phyloP scores from a whole-genome alignment of 2,888 invertebrate genomes.

The Unio delphinus region DNA sequence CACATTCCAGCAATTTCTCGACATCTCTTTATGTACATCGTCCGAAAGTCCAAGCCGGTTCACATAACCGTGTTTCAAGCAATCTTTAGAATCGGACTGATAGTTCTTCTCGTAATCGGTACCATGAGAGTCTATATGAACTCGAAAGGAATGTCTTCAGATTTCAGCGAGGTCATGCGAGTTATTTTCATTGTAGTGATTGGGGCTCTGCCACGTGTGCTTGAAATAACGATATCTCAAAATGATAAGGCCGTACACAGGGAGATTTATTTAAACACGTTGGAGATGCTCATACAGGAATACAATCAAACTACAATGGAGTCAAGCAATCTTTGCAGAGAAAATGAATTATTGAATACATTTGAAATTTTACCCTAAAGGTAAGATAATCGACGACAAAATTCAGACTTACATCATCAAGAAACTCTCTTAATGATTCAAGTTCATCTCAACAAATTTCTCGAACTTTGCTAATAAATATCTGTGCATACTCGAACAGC shows the following conservation, averaged over 20 bases:
- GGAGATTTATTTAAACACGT: constrained; percentile 7
- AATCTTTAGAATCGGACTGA: constrained; percentile 10
- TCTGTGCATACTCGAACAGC: too few relatives aligned
- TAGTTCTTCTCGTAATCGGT: constrained; percentile 1
- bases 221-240: constrained; percentile 18
- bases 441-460: too few relatives aligned
- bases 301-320: too few relatives aligned
- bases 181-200: constrained; percentile 19
- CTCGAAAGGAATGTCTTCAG: constrained; percentile 5
- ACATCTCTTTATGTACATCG: constrained; percentile 10
- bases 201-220: constrained; percentile 18
- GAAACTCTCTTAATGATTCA: too few relatives aligned
- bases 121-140: constrained; percentile 4
- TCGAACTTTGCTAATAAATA: too few relatives aligned
- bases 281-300: too few relatives aligned
- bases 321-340: too few relatives aligned
- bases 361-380: too few relatives aligned
- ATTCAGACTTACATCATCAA: too few relatives aligned
- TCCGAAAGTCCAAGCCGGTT: constrained; percentile 10
- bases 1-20: constrained; percentile 11
- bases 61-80: constrained; percentile 12
- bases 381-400: too few relatives aligned
- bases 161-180: constrained; percentile 21
- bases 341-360: too few relatives aligned
- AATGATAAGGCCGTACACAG: constrained; percentile 10